Evolutionary conservation across 2,888 invertebrate species (phyloP), one percentile per base, ranked within the genome.

Genomic region (Bruchidius siliquastri): DNA sequence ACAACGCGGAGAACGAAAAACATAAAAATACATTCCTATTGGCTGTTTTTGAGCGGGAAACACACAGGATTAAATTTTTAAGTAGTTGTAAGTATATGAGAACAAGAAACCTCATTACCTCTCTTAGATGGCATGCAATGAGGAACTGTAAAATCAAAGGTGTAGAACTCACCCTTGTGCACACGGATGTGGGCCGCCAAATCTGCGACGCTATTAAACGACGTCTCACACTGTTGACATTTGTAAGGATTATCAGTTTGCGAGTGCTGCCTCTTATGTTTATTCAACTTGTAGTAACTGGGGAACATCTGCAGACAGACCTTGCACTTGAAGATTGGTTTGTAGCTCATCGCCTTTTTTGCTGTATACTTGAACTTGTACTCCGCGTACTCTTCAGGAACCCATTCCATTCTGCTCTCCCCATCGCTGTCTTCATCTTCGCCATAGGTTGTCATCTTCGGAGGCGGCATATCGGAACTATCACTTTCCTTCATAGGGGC

Each of bases 161-260:
- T 18, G 22, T 10, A 70, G 30, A 10, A 74, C 78, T 79, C 76
- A 83, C 83, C 83, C 75, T 83, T 80, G 76, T 86, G 86, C 22
- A 80, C 77, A 71, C 85, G 77, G 4, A 85, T 78, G 77, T 86
- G 86, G 0, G 85, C 85, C 22, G 82, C 81, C 22, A 85, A 78
- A n/a, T 81, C 80, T 21, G 84, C 84, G 21, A 86, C 76, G 68
- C 79, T 78, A 0, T 72, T 72, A 71, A 83, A 83, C n/a, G 76
- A 76, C 6, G 76, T 76, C 8, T 77, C 78, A 68, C 84, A 84
- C 22, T 82, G 76, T 26, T 74, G 70, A 75, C 85, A 85, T 18
- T 79, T 77, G 74, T 85, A 85, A 2, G 85, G 84, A 71, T 82
- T 83, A 18, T 80, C 78, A 22, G 79, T 80, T 18, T 81, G 80